phyloP scores from a whole-genome alignment of 2,113 vertebrate species.

The Eleginops maclovinus region DNA sequence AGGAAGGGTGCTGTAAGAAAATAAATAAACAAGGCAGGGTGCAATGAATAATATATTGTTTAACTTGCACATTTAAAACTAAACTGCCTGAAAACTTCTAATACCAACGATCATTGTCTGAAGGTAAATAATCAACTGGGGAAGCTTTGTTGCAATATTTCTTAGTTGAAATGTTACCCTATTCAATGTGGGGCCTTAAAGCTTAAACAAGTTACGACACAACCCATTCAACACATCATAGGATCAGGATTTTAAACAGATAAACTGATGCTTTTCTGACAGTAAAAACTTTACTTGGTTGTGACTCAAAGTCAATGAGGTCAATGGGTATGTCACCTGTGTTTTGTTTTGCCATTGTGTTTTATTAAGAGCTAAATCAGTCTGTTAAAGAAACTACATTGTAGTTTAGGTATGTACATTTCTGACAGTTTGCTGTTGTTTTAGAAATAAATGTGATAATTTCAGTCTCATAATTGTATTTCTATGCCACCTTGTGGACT shows the following conservation, averaged over 20 bases:
- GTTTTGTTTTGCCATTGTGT: background rate
- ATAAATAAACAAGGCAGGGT: no score
- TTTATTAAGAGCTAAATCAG: background rate
- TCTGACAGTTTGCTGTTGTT: background rate
- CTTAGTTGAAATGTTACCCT: no score
- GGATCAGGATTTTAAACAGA: background rate
- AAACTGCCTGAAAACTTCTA: no score
- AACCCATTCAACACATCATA: background rate
- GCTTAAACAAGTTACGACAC: background rate
- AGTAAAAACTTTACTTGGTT: background rate
- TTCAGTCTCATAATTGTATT: background rate
- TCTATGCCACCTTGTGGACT: constrained; percentile 56
- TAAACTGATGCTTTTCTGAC: background rate
- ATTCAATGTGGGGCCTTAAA: no score
- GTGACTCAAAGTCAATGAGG: background rate
- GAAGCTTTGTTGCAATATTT: no score
- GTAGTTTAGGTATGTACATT: background rate
- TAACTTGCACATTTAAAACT: no score
- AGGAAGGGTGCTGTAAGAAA: no score
- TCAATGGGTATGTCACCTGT: background rate
- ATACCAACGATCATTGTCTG: no score
- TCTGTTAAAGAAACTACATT: background rate
- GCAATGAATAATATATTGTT: no score
- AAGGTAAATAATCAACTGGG: no score
- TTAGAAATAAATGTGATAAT: background rate